phyloP scores from a whole-genome alignment of 2,888 invertebrate genomes.

The Cheilosia vernalis region DNA sequence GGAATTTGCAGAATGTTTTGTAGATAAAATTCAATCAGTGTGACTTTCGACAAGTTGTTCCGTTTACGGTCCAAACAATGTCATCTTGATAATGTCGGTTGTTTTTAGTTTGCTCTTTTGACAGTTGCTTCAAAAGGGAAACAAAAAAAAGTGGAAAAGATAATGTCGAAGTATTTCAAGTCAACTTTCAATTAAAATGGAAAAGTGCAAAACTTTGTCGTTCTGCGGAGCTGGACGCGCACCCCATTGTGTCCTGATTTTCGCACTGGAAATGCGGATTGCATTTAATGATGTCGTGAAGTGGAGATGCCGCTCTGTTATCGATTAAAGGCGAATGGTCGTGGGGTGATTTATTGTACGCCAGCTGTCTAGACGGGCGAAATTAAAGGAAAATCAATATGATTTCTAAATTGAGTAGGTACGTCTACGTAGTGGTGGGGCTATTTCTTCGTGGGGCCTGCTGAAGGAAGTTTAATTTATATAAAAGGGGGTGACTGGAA shows the following conservation, averaged over 20 bases:
- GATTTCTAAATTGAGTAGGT: neutral
- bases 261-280: neutral
- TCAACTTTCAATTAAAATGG: slow-evolving; percentile 65
- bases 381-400: slow-evolving; percentile 9
- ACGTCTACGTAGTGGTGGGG: neutral
- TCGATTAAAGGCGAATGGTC: slow-evolving; percentile 28
- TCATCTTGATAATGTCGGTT: slow-evolving; percentile 51
- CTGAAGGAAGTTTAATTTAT: too few species aligned
- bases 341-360: slow-evolving; percentile 40
- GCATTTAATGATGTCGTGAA: slow-evolving; percentile 11
- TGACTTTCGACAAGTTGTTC: slow-evolving; percentile 63
- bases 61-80: slow-evolving; percentile 48
- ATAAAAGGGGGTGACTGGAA: too few species aligned
- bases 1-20: slow-evolving; percentile 55
- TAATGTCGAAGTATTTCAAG: slow-evolving; percentile 54
- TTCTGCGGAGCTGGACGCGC: slow-evolving; percentile 3
- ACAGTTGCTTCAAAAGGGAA: slow-evolving; percentile 22
- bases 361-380: slow-evolving; percentile 45
- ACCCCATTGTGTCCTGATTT: slow-evolving; percentile 5
- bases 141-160: slow-evolving; percentile 29
- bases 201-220: slow-evolving; percentile 63
- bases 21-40: slow-evolving; percentile 64
- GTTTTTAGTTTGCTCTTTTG: slow-evolving; percentile 43
- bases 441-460: neutral
- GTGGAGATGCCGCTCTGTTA: slow-evolving; percentile 17